A percentile compares a stretch with the other conserved stretches of the same genome.
phyloP scores from a whole-genome alignment of 1,140 invertebrate species.

The Nasonia giraulti region DNA sequence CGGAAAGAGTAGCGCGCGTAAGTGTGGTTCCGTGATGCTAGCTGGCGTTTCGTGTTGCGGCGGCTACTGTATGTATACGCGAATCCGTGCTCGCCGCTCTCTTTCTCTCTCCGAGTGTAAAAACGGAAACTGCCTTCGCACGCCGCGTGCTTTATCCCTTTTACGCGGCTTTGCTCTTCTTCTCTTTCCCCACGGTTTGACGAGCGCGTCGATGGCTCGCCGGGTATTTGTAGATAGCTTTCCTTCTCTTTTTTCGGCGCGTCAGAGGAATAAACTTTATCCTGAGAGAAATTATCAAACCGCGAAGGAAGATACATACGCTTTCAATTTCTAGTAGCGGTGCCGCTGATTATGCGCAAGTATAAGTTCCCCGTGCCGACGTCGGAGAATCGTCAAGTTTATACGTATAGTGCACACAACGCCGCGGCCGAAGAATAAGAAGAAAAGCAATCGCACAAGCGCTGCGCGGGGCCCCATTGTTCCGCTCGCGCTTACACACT shows the following conservation, averaged over 20 bases:
- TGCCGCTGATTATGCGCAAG: background rate
- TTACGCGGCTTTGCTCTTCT: slow-evolving; percentile 15
- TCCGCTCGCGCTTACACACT: background rate
- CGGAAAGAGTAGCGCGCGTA: background rate
- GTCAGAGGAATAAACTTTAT: background rate
- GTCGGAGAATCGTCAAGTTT: background rate
- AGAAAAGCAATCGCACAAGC: slow-evolving; percentile 14
- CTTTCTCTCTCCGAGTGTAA: slow-evolving; percentile 7
- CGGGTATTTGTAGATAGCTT: background rate
- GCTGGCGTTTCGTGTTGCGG: background rate
- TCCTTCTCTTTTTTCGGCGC: background rate
- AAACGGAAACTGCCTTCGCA: slow-evolving; percentile 33
- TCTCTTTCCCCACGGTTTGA: background rate
- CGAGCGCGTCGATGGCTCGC: background rate
- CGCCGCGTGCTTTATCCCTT: background rate
- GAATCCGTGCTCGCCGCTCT: background rate
- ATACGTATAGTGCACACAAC: background rate
- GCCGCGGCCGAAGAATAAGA: background rate
- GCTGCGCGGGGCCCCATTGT: slow-evolving; percentile 7
- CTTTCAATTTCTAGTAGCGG: background rate
- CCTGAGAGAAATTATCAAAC: too few relatives aligned
- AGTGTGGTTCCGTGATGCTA: slow-evolving; percentile 26
- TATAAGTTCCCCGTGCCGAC: background rate
- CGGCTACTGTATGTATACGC: background rate
- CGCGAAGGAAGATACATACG: background rate